A percentile compares a stretch with the other conserved stretches of the same genome.
These are phyloP conservation scores for Myiopsitta monachus DNA, from an alignment of 2,113 vertebrate genomes.

Conservation along the genomic window DNA sequence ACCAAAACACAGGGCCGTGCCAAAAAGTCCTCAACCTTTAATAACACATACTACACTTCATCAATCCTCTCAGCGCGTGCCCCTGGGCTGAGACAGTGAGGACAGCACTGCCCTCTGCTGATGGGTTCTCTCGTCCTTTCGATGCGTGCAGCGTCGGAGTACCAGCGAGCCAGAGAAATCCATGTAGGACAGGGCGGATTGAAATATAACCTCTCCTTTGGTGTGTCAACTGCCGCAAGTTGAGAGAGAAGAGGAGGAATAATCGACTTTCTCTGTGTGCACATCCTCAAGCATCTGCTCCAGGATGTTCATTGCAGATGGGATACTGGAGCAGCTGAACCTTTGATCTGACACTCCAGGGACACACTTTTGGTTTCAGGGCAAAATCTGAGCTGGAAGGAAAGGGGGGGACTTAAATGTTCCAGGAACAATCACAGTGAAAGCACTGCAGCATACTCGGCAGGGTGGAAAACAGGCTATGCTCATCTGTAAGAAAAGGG, in stretches of 20 bases:
- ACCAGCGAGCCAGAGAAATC: neutral
- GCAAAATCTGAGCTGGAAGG: neutral
- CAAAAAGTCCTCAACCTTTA: neutral
- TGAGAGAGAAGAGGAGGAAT: neutral
- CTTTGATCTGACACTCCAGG: neutral
- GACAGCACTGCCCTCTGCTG: conserved; percentile 51
- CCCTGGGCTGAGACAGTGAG: neutral
- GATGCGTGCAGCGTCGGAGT: too few relatives aligned
- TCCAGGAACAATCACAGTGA: neutral
- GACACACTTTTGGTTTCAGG: neutral
- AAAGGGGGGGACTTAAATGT: neutral
- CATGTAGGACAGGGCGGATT: neutral
- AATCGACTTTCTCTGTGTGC: neutral
- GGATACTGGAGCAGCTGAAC: neutral
- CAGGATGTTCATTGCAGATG: neutral
- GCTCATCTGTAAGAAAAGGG: neutral
- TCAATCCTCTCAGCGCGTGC: neutral
- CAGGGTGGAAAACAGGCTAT: neutral
- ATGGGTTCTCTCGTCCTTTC: neutral
- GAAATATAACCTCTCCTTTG: neutral
- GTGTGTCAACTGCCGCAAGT: neutral
- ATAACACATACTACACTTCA: neutral
- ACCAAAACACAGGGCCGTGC: conserved; percentile 38
- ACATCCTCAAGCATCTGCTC: neutral
- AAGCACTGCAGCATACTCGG: neutral